Percentiles rank a stretch among this genome's conserved stretches.
Conservation (phyloP, 2,113 vertebrate species). For the Cheirogaleus medius region DNA sequence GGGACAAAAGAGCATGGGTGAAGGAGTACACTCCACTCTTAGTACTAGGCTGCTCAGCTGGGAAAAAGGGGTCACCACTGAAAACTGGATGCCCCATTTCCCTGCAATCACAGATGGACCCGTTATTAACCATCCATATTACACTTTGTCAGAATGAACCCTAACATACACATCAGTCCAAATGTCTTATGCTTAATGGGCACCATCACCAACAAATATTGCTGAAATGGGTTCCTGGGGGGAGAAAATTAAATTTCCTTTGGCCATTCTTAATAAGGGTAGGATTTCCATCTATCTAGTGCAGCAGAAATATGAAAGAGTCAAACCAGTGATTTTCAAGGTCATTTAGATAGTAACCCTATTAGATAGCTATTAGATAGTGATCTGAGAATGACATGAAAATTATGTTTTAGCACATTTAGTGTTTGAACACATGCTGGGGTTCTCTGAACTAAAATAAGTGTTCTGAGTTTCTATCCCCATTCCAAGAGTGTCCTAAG, state of each 20-base stretch:
- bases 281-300: background rate
- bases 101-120: background rate
- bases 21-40: background rate
- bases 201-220: background rate
- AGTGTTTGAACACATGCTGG: background rate
- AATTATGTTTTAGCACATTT: background rate
- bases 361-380: background rate
- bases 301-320: background rate
- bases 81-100: background rate
- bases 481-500: background rate
- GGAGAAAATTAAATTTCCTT: background rate
- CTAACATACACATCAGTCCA: background rate
- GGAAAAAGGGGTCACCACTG: background rate
- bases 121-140: background rate
- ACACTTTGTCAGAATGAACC: background rate
- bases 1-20: background rate
- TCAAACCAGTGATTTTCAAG: conserved; percentile 35
- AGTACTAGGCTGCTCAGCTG: background rate
- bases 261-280: background rate
- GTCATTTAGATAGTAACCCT: too few relatives aligned
- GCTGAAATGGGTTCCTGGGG: background rate
- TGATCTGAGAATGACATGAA: background rate
- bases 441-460: background rate
- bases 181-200: background rate
- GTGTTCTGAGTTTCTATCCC: background rate